Conservation (phyloP, 2,797 vertebrate species). For the Acanthurus leucopareius region DNA sequence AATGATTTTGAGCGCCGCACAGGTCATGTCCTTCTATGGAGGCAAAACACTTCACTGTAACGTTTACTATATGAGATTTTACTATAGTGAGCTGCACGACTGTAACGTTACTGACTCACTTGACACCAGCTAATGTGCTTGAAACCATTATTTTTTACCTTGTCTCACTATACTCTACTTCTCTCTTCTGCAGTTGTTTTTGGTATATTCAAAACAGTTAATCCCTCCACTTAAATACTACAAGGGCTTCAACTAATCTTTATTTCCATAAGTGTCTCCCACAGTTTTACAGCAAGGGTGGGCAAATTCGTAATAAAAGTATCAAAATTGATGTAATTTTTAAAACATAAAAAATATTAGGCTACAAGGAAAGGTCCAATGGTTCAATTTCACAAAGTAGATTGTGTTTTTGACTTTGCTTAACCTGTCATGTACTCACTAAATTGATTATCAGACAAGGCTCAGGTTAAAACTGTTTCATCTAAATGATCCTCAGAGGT, state of each 20-base stretch:
- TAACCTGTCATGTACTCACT: background rate
- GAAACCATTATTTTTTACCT: background rate
- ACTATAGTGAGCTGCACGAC: background rate
- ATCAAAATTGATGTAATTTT: too few species aligned
- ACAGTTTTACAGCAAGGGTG: too few species aligned
- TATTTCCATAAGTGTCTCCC: background rate
- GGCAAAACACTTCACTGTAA: background rate
- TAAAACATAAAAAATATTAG: background rate
- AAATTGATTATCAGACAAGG: background rate
- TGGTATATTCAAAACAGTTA: background rate
- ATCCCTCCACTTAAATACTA: background rate
- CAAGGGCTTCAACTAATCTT: background rate
- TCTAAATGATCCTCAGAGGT: background rate
- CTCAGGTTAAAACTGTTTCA: background rate
- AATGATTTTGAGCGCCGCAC: background rate
- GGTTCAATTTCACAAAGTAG: background rate
- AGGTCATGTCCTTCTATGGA: constrained; percentile 26
- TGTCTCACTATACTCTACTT: background rate
- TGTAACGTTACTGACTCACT: background rate
- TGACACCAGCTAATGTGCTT: background rate
- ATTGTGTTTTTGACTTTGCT: background rate
- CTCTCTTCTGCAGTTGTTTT: background rate
- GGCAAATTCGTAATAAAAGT: too few species aligned
- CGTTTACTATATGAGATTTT: background rate
- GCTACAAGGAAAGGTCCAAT: background rate